Evolutionary conservation across 2,888 invertebrate species (phyloP).

Genomic region (Maniola hyperantus): DNA sequence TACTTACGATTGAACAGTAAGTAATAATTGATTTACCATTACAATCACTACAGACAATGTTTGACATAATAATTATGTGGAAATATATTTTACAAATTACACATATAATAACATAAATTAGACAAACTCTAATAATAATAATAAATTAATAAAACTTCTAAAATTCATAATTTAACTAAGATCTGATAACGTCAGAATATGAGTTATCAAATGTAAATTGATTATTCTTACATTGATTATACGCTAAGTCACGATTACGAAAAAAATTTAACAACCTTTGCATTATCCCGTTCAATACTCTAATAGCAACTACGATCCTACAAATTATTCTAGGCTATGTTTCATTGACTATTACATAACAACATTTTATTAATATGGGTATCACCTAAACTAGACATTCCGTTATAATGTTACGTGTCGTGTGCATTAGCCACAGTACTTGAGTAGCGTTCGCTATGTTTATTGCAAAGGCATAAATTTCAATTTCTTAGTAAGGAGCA

Average conservation of each 20-base stretch:
- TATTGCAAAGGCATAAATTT: neutral
- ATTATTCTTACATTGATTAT: neutral
- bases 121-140: conserved; percentile 26
- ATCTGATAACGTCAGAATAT: conserved; percentile 20
- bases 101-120: conserved; percentile 43
- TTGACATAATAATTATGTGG: conserved; percentile 23
- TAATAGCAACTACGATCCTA: conserved; percentile 45
- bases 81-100: conserved; percentile 41
- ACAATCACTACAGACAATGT: conserved; percentile 27
- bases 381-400: conserved; percentile 42
- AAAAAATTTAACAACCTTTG: conserved; percentile 34
- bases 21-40: conserved; percentile 39
- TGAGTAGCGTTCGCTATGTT: neutral
- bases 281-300: conserved; percentile 38
- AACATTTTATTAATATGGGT: conserved; percentile 42
- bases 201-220: conserved; percentile 3
- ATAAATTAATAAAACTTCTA: conserved; percentile 30
- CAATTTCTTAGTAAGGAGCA: neutral
- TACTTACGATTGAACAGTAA: conserved; percentile 38
- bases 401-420: conserved; percentile 16
- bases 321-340: conserved; percentile 46
- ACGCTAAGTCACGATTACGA: conserved; percentile 2
- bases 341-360: conserved; percentile 48
- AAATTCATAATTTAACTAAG: conserved; percentile 12
- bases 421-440: neutral